Base-by-base conservation (phyloP, 2,888 invertebrate species). In the Craniophora ligustri region DNA sequence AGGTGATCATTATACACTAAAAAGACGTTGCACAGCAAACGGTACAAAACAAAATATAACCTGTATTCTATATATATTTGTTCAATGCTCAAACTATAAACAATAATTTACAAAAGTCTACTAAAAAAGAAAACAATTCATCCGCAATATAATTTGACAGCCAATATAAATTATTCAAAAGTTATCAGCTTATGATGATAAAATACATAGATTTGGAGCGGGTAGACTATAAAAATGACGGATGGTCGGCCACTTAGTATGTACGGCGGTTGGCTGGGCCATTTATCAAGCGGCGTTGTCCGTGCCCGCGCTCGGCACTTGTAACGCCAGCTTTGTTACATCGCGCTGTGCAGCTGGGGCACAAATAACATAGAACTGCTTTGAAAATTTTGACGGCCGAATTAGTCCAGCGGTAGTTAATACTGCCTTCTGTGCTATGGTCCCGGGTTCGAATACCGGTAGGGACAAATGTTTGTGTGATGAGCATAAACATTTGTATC, bases 241-340 rank as follows among this genome's bases (percentile, higher is more conserved):
- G 10, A 71, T 68, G 56, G 54, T 41, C 35, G 21, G 39, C 54
- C 54, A 64, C 71, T 73, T 63, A 48, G 64, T 67, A 73, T 68
- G 71, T 71, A 60, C 66, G 41, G 50, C 49, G 50, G 28, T 42
- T 51, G 18, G 53, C 18, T 40, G 30, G 49, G 68, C 61, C 66
- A 73, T 73, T 73, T 68, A 73, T 73, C 73, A 73, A 56, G 31
- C 16, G 11, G 11, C 34, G 66, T 53, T 64, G 68, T 66, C 60
- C 57, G 45, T 56, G 55, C 40, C 28, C 31, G 44, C 26, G 18
- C 34, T 16, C 11, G 11, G 34, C 13, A 11, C 34, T n/a, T 36
- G 47, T 62, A 16, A n/a, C n/a, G n/a, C 54, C 10, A 39, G 55
- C 67, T 67, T 55, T 71, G 59, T 65, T 65, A 54, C 57, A 50